Percentiles rank a stretch among this genome's conserved stretches.
phyloP scores from a whole-genome alignment of 30 jellyfish, hydroid and myxozoan genomes.

The Aurelia aurita complex sp. Pacific region DNA sequence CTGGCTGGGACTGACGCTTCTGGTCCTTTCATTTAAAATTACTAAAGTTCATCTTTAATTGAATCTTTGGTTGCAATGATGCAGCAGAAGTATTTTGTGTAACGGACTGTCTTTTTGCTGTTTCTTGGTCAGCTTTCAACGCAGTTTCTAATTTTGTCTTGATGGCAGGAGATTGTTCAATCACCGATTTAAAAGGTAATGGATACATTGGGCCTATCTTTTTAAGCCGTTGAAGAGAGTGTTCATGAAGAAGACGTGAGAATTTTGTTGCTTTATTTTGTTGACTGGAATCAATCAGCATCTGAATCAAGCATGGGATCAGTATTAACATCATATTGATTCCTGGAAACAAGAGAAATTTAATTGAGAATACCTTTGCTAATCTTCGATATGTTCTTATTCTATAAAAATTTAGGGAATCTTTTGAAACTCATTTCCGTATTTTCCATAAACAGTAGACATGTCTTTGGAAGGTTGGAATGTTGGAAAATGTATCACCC shows the following conservation, averaged over 20 bases:
- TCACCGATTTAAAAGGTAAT: constrained; percentile 68
- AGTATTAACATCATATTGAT: constrained; percentile 76
- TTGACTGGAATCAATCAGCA: constrained; percentile 54
- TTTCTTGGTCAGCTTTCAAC: constrained; percentile 81
- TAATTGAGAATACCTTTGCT: no score
- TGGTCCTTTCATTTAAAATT: constrained; percentile 61
- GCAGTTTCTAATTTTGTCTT: constrained; percentile 82
- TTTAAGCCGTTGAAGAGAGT: constrained; percentile 83
- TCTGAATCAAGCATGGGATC: constrained; percentile 64
- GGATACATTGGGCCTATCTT: constrained; percentile 97
- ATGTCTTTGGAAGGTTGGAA: no score
- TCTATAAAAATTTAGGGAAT: no score
- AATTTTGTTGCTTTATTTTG: constrained; percentile 54
- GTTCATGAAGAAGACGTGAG: constrained; percentile 79
- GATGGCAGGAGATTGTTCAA: constrained; percentile 87
- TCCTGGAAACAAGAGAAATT: constrained; percentile 49
- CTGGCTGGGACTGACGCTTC: no score
- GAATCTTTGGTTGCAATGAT: constrained; percentile 86
- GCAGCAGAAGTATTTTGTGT: constrained; percentile 26
- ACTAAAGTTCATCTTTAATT: constrained; percentile 95
- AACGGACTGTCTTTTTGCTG: constrained; percentile 25
- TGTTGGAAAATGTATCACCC: no score
- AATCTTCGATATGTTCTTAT: no score
- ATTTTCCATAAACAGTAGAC: no score
- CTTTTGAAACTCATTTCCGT: no score